Conservation (phyloP, 2,888 invertebrate species). For the Epistrophe grossulariae region DNA sequence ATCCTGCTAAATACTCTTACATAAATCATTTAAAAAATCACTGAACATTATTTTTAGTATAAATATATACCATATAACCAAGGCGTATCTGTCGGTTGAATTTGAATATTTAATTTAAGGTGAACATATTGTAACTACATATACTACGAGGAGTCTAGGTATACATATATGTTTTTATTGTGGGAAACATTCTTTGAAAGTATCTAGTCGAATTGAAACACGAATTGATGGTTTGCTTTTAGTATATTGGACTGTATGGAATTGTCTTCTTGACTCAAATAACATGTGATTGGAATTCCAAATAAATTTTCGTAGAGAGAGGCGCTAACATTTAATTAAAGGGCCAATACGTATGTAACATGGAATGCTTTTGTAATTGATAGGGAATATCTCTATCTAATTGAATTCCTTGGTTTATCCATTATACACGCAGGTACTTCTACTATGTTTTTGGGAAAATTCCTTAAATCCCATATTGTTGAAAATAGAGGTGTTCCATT, state of each 20-base stretch:
- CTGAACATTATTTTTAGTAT: neutral
- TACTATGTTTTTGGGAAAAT: neutral
- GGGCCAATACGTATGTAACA: neutral
- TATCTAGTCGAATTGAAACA: neutral
- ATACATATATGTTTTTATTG: too few species aligned
- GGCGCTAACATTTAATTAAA: slow-evolving; percentile 20
- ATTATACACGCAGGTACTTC: neutral
- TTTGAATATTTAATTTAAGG: neutral
- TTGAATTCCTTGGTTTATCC: slow-evolving; percentile 11
- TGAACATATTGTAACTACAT: too few species aligned
- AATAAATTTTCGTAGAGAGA: neutral
- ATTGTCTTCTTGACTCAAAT: neutral
- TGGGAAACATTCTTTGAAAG: neutral
- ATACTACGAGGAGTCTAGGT: too few species aligned
- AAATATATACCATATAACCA: neutral
- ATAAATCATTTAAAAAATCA: slow-evolving; percentile 3
- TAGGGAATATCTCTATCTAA: neutral
- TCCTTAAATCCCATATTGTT: neutral
- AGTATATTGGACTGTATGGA: neutral
- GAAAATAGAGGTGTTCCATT: neutral
- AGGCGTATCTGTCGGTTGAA: neutral
- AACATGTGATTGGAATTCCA: slow-evolving; percentile 1
- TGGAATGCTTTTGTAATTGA: slow-evolving; percentile 17
- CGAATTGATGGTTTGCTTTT: neutral
- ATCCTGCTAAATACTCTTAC: neutral